These are phyloP conservation scores for Limnothrissa miodon DNA, from an alignment of 2,113 vertebrate species.

Conservation along the genomic window DNA sequence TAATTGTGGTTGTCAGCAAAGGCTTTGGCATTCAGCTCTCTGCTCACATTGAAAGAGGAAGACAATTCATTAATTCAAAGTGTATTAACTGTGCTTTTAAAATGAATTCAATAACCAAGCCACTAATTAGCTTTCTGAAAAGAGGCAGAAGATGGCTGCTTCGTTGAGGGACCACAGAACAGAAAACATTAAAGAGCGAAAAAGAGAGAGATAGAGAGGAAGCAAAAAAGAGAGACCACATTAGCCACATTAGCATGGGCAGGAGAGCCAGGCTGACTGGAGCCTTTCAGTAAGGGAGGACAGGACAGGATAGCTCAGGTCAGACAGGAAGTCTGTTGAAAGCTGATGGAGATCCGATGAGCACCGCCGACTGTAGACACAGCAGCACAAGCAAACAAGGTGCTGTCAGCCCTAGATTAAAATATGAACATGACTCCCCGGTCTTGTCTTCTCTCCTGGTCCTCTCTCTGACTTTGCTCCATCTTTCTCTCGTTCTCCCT, in stretches of 20 bases:
- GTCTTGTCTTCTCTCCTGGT: not conserved
- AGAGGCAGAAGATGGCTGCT: not conserved
- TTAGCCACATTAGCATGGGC: not conserved
- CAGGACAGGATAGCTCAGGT: not conserved
- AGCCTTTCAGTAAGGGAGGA: not conserved
- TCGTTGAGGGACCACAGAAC: not conserved
- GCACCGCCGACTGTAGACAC: not conserved
- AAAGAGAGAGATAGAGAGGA: not conserved
- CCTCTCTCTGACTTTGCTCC: constrained; percentile 24
- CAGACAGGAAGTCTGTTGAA: not conserved
- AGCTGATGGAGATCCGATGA: not conserved
- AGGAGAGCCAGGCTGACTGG: not conserved
- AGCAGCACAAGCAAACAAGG: not conserved
- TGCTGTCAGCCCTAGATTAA: constrained; percentile 43
- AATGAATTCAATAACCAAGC: not conserved
- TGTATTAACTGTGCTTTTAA: not conserved
- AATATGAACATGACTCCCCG: constrained; percentile 39
- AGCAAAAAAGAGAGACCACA: not conserved
- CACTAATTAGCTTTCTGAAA: not conserved
- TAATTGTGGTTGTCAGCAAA: not conserved
- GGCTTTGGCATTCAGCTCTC: not conserved
- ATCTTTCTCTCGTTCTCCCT: constrained; percentile 36
- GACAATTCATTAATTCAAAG: constrained; percentile 2
- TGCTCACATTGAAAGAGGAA: not conserved
- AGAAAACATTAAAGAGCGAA: not conserved